Conservation (phyloP, 2,797 vertebrate species). For the Paramormyrops hopkinsi region DNA sequence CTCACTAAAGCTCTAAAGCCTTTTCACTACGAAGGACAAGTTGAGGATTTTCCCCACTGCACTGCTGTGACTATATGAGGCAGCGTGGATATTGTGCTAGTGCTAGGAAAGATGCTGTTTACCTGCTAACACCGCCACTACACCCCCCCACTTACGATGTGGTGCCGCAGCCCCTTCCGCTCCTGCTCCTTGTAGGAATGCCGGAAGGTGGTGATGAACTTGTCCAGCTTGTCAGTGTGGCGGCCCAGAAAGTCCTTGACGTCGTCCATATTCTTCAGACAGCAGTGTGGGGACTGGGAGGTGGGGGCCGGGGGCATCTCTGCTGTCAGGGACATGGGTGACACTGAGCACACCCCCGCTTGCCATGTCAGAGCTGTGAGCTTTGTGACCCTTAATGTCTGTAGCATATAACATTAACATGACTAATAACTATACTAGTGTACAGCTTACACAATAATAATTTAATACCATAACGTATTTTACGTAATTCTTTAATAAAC, state of each 20-base stretch:
- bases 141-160: constrained; percentile 70
- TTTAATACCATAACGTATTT: background rate
- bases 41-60: background rate
- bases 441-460: background rate
- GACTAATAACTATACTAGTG: background rate
- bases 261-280: constrained; percentile 80
- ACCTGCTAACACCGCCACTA: background rate
- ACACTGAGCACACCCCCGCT: background rate
- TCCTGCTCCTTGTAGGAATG: constrained; percentile 79
- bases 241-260: constrained; percentile 83
- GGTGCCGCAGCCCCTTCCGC: constrained; percentile 82
- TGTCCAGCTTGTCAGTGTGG: constrained; percentile 80
- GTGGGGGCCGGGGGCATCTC: constrained; percentile 40
- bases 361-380: background rate
- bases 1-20: background rate
- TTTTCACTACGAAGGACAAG: background rate
- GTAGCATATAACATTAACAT: background rate
- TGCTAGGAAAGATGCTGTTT: background rate
- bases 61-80: background rate
- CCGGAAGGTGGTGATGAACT: constrained; percentile 71
- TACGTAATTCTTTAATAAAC: background rate
- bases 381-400: background rate
- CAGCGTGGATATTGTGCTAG: background rate
- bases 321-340: constrained; percentile 33
- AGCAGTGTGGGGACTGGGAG: constrained; percentile 56